Percentiles rank a stretch among this genome's conserved stretches.
Conservation (phyloP, 53 echinoderm and acorn worm genomes). For the Echinarachnius parma region DNA sequence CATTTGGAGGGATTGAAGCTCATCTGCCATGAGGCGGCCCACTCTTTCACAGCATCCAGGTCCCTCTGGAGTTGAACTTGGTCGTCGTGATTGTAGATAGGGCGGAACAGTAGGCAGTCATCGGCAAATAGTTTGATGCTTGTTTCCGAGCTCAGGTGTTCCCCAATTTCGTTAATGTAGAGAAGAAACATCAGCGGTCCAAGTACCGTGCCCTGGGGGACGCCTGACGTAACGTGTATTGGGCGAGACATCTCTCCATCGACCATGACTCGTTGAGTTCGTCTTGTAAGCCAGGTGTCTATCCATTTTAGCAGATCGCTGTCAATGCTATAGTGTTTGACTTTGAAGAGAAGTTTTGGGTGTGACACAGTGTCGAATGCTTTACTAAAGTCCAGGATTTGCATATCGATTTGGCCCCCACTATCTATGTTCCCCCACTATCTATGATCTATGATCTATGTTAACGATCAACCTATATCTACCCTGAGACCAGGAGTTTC, state of each 20-base stretch:
- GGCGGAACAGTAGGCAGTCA: too few relatives aligned
- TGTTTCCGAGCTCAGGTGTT: neutral
- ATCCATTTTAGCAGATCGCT: neutral
- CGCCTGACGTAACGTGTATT: neutral
- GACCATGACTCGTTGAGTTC: constrained; percentile 1
- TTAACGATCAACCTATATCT: too few relatives aligned
- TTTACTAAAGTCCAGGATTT: neutral
- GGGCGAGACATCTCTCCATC: neutral
- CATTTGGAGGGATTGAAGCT: too few relatives aligned
- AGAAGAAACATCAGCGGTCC: constrained; percentile 12
- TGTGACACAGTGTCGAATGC: constrained; percentile 2
- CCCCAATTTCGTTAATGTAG: neutral
- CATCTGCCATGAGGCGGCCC: too few relatives aligned
- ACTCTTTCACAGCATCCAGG: too few relatives aligned
- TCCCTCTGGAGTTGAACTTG: too few relatives aligned
- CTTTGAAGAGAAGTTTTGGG: neutral
- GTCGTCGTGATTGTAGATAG: too few relatives aligned
- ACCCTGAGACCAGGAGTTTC: too few relatives aligned
- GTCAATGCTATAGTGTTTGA: neutral
- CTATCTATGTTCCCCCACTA: too few relatives aligned
- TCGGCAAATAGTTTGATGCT: too few relatives aligned
- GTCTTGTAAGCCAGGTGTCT: neutral
- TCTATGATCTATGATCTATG: too few relatives aligned
- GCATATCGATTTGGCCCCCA: neutral
- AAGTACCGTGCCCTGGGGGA: neutral